Base-by-base conservation (phyloP, 2,113 vertebrate species). In the Sander lucioperca region DNA sequence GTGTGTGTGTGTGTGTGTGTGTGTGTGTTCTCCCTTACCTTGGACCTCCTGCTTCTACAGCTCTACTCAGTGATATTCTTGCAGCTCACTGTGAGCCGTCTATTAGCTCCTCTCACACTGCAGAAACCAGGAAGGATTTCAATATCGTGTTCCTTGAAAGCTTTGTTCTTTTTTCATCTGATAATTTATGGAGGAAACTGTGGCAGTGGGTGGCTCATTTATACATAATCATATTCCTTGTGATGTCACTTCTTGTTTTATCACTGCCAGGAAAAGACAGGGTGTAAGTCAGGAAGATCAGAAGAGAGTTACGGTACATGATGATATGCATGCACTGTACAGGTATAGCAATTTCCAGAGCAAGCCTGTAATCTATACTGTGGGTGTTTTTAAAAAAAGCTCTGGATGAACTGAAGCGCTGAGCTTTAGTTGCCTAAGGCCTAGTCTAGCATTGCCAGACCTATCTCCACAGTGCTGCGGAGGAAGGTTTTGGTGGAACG, bases 171-270 rank as follows among this genome's bases (percentile, higher is more conserved):
- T 75, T 18, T 74, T 50, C n/a, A 30, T 25, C 50, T 25, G 74
- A 72, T 91, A 89, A 93, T 91, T 93, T 88, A 85, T 86, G 83
- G 76, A 84, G 83, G 83, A 86, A 91, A 67, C 77, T 1, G 66
- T 85, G 76, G 69, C 83, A 5, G 88, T 77, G 82, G 83, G 90
- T 82, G 87, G 71, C 84, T 93, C 86, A 89, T 88, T 89, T 90
- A 79, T 82, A 58, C 83, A 78, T 89, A 86, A 87, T 84, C 54
- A 88, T 80, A 90, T 94, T 93, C 91, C 84, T 50, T 93, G 86
- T 92, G 92, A 91, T 92, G 92, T 80, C 90, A 86, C 85, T 83
- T 79, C 88, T 89, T 70, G 84, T 91, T 91, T 89, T 89, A 61
- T 80, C 59, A 5, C 70, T 51, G 68, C 47, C 71, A 25, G 68